These are phyloP conservation scores for Craniophora ligustri DNA, from an alignment of 2,888 invertebrate species.

Conservation along the genomic window DNA sequence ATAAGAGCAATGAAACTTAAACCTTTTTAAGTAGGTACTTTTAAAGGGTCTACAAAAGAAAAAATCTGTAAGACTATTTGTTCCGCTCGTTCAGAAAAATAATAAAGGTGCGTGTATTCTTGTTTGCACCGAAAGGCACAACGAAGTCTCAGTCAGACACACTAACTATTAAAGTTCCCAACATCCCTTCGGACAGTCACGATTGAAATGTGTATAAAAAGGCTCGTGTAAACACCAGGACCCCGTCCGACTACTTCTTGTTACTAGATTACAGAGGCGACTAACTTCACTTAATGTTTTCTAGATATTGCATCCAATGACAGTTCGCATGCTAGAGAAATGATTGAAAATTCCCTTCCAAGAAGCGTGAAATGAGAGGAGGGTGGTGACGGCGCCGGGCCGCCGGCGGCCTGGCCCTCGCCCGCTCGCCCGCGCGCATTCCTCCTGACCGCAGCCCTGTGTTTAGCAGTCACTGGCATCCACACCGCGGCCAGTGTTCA, in stretches of 20 bases:
- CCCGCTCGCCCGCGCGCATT: slow-evolving; percentile 73
- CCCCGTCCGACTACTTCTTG: slow-evolving; percentile 51
- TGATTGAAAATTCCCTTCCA: slow-evolving; percentile 82
- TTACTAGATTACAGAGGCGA: slow-evolving; percentile 54
- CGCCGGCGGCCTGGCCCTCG: slow-evolving; percentile 53
- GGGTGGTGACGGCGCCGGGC: slow-evolving; percentile 53
- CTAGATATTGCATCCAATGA: slow-evolving; percentile 73
- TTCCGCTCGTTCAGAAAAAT: slow-evolving; percentile 29
- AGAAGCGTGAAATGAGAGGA: slow-evolving; percentile 81
- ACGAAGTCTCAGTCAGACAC: slow-evolving; percentile 19
- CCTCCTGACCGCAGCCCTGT: slow-evolving; percentile 81
- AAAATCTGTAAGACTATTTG: slow-evolving; percentile 22
- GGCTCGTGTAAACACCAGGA: slow-evolving; percentile 45
- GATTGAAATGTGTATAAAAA: slow-evolving; percentile 49
- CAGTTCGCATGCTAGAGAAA: slow-evolving; percentile 74
- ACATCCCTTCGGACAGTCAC: slow-evolving; percentile 43
- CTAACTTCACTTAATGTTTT: slow-evolving; percentile 63
- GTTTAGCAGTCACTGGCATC: slow-evolving; percentile 67
- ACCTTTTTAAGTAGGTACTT: neutral
- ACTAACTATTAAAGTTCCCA: slow-evolving; percentile 35
- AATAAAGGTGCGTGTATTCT: slow-evolving; percentile 24
- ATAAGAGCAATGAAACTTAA: neutral
- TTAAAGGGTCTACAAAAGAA: neutral
- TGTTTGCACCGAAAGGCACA: slow-evolving; percentile 31
- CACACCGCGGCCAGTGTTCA: slow-evolving; percentile 33